These are phyloP conservation scores for Urocyon cinereoargenteus DNA, from an alignment of 2,797 vertebrate genomes.

Conservation along the genomic window DNA sequence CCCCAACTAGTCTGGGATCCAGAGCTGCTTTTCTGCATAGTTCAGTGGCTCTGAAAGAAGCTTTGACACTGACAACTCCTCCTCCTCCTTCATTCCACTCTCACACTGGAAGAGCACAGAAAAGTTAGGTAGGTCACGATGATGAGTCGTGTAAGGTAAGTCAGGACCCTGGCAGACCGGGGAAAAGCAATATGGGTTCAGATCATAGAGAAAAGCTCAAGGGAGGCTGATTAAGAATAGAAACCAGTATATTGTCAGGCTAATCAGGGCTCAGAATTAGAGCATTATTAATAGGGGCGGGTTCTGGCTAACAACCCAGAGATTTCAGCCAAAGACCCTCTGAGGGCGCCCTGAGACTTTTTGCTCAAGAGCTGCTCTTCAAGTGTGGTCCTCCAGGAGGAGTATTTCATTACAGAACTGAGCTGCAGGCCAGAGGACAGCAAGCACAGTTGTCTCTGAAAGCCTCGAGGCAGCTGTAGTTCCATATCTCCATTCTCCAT, in stretches of 20 bases:
- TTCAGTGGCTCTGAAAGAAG: slow-evolving; percentile 16
- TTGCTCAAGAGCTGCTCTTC: background rate
- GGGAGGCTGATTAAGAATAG: background rate
- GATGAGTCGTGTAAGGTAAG: background rate
- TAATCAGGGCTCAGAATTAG: background rate
- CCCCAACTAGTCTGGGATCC: background rate
- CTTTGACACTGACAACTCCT: background rate
- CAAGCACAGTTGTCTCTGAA: background rate
- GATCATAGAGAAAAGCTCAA: background rate
- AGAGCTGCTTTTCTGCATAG: background rate
- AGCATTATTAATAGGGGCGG: background rate
- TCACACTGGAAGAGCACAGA: background rate
- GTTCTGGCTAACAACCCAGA: background rate
- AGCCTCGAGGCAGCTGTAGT: rapidly evolving
- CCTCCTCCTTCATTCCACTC: background rate
- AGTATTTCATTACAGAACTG: background rate
- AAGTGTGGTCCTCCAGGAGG: background rate
- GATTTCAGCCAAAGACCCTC: background rate
- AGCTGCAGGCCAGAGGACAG: too few species aligned
- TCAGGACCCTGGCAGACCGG: background rate
- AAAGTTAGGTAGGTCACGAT: background rate
- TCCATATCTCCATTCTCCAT: rapidly evolving
- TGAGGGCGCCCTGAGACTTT: background rate
- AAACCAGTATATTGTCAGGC: background rate
- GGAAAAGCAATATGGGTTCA: background rate